Base-by-base conservation (phyloP, 2,888 invertebrate species). In the Epinotia ramella region DNA sequence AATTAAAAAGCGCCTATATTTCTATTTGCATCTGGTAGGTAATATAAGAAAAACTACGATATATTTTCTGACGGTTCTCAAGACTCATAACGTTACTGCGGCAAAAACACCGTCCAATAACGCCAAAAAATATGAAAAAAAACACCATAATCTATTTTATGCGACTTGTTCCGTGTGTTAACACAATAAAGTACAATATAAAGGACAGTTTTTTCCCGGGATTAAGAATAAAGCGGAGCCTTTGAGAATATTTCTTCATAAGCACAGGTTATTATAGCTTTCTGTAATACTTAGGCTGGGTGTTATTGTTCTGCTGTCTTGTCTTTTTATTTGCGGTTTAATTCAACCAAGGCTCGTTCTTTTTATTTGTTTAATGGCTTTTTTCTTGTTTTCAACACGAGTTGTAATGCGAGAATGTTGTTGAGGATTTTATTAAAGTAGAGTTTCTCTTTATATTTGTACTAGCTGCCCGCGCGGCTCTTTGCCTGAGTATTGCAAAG, bases 201-300 rank as follows among this genome's bases (percentile, higher is more conserved):
- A 71, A 76, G 72, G 76, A 72, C 76, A 76, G 72, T 76, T 76
- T 75, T 75, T 75, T 66, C 46, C 40, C 46, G 62, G 76, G 76
- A 76, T 76, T 76, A 76, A 76, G 76, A 76, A 72, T 72, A 72
- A 76, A 72, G 76, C 76, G 76, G 66, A 62, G 71, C 67, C 71
- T 72, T 67, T 71, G 67, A 72, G 62, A 76, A 76, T 76, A 76
- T 76, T 76, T 76, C 76, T 76, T 76, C 76, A 76, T 76, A 76
- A 72, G 72, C 76, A 67, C 53, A 66, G 70, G 62, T 72, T 71
- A 67, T 76, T 66, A 76, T 63, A 33, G 72, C 76, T 62, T 75
- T 75, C 57, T 75, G 75, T 70, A 70, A 65, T 75, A 75, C 70
- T 74, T 71, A 76, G 72, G 71, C 76, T 71, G 59, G 69, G 44